Evolutionary conservation across 2,113 vertebrate species (phyloP), one percentile per base, ranked within the genome.

Genomic region (Cariama cristata): DNA sequence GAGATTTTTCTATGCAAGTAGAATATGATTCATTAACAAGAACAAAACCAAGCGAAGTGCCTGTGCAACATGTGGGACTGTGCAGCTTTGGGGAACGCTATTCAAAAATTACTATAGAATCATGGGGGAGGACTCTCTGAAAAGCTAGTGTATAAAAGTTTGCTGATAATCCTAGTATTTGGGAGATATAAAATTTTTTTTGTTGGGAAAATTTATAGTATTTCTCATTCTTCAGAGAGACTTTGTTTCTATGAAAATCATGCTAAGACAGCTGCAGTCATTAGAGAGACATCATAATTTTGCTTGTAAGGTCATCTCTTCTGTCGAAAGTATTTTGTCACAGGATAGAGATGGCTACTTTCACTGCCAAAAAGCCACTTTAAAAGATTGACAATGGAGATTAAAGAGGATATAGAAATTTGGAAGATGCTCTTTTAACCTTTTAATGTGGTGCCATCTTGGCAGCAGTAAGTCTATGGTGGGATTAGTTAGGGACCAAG

Each of bases 331-430:
- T 72, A 52, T 94, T 92, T 81, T 88, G 76, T 88, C 47, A 30
- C 4, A 52, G 74, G 59, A 60, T 35, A 62, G 63, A 69, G 87
- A 93, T 83, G 50, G 20, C 44, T 58, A 38, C 38, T 81, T 82
- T 74, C 49, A 62, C 28, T 92, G 73, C 79, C 91, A 97, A 79
- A 88, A 96, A 96, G 45, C 55, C 84, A 95, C 94, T 94, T 94
- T 67, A 84, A 80, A 90, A 87, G 96, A 71, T 52, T 90, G 97
- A 96, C 72, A 80, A 74, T 72, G 77, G 63, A 93, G 49, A 90
- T 66, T 77, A 86, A 79, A 96, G 56, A 93, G 73, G 62, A 87
- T 91, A 64, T 30, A 82, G 38, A 58, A 40, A 73, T 75, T 69
- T 97, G 93, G 85, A 95, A 89, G 71, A n/a, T 0, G 0, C 95